Conservation (phyloP, 37 sponge, comb jelly and placozoan species). For the Eunapius fragilis region DNA sequence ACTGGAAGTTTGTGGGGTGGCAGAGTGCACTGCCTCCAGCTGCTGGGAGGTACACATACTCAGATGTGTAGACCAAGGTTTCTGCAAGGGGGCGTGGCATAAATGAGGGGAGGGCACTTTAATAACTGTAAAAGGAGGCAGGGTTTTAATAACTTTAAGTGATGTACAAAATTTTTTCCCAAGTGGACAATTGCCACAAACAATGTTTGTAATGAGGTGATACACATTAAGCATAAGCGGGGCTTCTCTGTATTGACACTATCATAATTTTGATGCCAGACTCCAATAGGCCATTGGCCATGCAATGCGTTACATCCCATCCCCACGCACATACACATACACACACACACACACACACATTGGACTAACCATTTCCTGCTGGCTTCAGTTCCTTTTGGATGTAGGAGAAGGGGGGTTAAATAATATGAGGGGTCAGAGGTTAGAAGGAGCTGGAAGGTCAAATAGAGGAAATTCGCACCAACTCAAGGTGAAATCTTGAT, state of each 20-base stretch:
- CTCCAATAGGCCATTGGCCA: too few species aligned
- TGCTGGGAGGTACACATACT: conserved; percentile 64
- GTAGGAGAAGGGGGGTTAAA: not conserved
- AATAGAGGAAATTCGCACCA: not conserved
- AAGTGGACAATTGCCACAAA: too few species aligned
- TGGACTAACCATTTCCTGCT: not conserved
- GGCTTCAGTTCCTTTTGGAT: not conserved
- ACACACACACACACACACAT: not conserved
- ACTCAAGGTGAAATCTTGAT: not conserved
- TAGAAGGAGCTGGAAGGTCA: not conserved
- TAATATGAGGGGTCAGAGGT: not conserved
- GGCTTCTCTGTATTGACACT: too few species aligned
- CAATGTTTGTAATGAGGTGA: too few species aligned
- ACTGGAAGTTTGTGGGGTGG: conserved; percentile 62
- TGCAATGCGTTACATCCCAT: too few species aligned
- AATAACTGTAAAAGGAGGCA: not conserved
- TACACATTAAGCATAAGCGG: too few species aligned
- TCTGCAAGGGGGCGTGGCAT: not conserved
- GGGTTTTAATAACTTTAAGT: too few species aligned
- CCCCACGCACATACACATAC: too few species aligned
- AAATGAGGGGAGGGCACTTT: not conserved
- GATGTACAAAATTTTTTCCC: too few species aligned
- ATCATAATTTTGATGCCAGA: too few species aligned
- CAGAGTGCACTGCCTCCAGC: conserved; percentile 11
- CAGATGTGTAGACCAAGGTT: conserved; percentile 35